Evolutionary conservation across 2,797 vertebrate genomes (phyloP).

Genomic region (Takifugu ocellatus): DNA sequence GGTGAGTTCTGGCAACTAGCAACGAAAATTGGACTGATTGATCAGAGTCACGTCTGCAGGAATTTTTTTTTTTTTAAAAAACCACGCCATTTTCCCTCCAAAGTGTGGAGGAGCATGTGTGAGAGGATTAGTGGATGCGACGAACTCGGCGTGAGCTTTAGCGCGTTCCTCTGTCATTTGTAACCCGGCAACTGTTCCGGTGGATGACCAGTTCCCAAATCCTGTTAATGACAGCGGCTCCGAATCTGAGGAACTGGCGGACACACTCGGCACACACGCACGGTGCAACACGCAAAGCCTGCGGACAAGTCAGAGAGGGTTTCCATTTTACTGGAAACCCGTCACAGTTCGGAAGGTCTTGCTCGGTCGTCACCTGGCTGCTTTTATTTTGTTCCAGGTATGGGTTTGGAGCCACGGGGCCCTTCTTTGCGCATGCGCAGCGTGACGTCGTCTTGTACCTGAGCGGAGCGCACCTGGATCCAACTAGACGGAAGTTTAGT

Average conservation of each 20-base stretch:
- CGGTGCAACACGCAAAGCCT: not conserved
- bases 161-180: constrained; percentile 67
- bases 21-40: constrained; percentile 2
- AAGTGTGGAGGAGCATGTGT: constrained; percentile 2
- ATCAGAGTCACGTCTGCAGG: not conserved
- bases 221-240: constrained; percentile 56
- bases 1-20: not conserved
- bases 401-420: constrained; percentile 34
- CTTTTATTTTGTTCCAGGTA: constrained; percentile 12
- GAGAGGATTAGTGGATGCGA: constrained; percentile 48
- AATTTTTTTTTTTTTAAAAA: not conserved
- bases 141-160: constrained; percentile 20
- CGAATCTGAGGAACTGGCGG: constrained; percentile 31
- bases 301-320: too few species aligned
- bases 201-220: constrained; percentile 68
- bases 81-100: not conserved
- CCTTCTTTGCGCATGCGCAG: constrained; percentile 66
- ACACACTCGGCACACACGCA: not conserved
- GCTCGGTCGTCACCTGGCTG: not conserved
- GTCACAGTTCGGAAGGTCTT: too few species aligned
- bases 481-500: constrained; percentile 79
- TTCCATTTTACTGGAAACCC: too few species aligned
- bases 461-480: constrained; percentile 78
- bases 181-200: constrained; percentile 76
- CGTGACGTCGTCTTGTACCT: constrained; percentile 69